Evolutionary conservation across 1,140 invertebrate species (phyloP).

Genomic region (Neotoxoptera formosana): DNA sequence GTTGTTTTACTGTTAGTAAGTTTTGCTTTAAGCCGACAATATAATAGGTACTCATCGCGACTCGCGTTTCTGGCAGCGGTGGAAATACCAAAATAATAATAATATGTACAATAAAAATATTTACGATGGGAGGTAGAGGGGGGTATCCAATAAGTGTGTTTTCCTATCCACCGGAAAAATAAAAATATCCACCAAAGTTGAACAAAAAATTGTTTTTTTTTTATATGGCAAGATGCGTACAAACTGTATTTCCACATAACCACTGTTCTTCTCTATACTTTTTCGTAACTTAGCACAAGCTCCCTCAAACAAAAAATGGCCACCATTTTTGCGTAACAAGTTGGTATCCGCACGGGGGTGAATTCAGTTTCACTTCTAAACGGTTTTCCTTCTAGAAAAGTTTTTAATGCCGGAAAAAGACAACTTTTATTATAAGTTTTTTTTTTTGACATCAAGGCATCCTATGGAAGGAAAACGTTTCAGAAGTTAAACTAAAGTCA

Average conservation of each 20-base stretch:
- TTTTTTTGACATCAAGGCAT: background rate
- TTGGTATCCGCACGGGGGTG: background rate
- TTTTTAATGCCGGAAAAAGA: background rate
- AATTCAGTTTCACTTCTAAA: background rate
- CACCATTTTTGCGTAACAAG: background rate
- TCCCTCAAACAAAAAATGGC: background rate
- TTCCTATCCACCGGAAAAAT: no score
- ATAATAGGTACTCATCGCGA: background rate
- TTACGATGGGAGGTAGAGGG: no score
- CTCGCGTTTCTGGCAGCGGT: background rate
- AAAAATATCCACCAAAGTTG: background rate
- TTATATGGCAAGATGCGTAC: no score
- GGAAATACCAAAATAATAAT: background rate
- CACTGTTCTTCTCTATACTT: background rate
- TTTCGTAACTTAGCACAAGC: no score
- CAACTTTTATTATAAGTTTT: background rate
- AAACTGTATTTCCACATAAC: background rate
- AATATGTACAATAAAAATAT: background rate
- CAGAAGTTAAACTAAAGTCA: background rate
- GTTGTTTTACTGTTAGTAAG: no score
- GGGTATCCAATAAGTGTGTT: background rate
- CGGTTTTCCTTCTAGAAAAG: background rate
- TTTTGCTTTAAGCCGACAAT: no score
- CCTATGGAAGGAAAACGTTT: background rate
- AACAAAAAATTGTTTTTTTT: background rate